These are phyloP conservation scores for Knipowitschia caucasica DNA, from an alignment of 2,797 vertebrate species.

Conservation along the genomic window DNA sequence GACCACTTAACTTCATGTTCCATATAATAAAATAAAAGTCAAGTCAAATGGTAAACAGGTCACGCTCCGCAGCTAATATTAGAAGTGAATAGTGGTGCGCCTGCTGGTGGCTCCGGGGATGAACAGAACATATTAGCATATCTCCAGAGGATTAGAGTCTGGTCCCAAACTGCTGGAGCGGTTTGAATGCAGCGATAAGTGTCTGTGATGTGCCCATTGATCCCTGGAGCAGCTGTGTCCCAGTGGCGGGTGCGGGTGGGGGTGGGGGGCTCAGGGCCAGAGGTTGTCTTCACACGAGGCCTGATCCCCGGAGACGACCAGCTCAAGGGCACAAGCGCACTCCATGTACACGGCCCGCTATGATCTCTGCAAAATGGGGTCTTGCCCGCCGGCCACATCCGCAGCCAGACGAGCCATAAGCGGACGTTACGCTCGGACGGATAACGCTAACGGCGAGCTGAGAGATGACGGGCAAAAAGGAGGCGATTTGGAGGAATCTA, in stretches of 20 bases:
- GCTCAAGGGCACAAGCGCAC: constrained; percentile 59
- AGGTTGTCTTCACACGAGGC: constrained; percentile 56
- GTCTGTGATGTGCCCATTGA: constrained; percentile 37
- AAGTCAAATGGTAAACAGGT: background rate
- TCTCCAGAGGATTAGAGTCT: constrained; percentile 29
- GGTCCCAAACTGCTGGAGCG: constrained; percentile 25
- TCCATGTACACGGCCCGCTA: constrained; percentile 26
- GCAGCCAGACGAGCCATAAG: no score
- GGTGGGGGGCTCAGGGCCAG: constrained; percentile 41
- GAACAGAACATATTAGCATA: background rate
- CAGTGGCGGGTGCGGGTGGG: constrained; percentile 42
- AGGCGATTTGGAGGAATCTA: no score
- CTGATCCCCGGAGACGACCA: constrained; percentile 44
- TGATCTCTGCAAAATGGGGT: constrained; percentile 24
- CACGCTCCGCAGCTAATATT: background rate
- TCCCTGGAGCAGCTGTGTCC: constrained; percentile 44
- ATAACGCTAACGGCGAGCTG: no score
- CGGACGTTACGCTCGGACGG: no score
- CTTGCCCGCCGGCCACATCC: no score
- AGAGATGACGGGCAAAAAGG: no score
- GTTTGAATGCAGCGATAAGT: constrained; percentile 31
- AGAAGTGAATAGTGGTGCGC: background rate
- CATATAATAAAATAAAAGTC: background rate
- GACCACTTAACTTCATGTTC: background rate
- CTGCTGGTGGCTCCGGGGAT: background rate